A percentile compares a stretch with the other conserved stretches of the same genome.
phyloP scores from a whole-genome alignment of 1,140 invertebrate genomes.

The Caenorhabditis elegans region WBcel235 BX284605.5:12235501-12236000 shows the following conservation, averaged over 20 bases:
- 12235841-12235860: neutral
- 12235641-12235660: neutral
- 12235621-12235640: slow-evolving; percentile 21
- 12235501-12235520: too few relatives aligned
- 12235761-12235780: slow-evolving; percentile 6
- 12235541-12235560: too few relatives aligned
- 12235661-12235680: slow-evolving; percentile 19
- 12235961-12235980: too few relatives aligned
- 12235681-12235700: slow-evolving; percentile 10
- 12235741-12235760: slow-evolving; percentile 19
- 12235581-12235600: too few relatives aligned
- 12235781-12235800: neutral
- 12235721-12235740: neutral
- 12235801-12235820: neutral
- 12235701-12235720: neutral
- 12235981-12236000: too few relatives aligned
- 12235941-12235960: too few relatives aligned
- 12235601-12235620: neutral
- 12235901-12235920: too few relatives aligned
- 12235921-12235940: too few relatives aligned
- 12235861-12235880: too few relatives aligned
- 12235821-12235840: neutral
- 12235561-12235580: neutral
- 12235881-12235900: too few relatives aligned
- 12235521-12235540: too few relatives aligned